Evolutionary conservation across 2,797 vertebrate species (phyloP).

Genomic region (Parauchenoglanis punctatus): DNA sequence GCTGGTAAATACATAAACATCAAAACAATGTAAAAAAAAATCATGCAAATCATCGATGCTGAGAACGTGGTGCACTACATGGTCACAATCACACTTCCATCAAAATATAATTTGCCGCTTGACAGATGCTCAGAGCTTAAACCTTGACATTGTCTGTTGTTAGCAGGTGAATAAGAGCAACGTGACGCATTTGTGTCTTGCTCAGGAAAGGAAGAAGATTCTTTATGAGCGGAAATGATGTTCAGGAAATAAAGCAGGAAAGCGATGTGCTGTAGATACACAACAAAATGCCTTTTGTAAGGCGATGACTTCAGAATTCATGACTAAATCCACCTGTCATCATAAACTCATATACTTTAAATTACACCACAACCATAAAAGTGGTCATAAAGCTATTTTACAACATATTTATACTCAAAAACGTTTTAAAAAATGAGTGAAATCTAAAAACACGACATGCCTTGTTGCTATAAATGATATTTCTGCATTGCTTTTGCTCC

Average conservation of each 20-base stretch:
- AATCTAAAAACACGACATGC: not conserved
- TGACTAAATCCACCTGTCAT: not conserved
- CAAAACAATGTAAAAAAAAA: slow-evolving; percentile 64
- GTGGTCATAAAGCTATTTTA: not conserved
- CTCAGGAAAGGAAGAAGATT: slow-evolving; percentile 57
- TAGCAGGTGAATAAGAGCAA: not conserved
- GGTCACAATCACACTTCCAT: slow-evolving; percentile 89
- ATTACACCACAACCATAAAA: not conserved
- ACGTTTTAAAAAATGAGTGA: not conserved
- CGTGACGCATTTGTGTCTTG: slow-evolving; percentile 24
- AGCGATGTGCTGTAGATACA: not conserved
- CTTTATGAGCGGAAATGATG: not conserved
- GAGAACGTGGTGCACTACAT: slow-evolving; percentile 70
- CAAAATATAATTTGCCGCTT: slow-evolving; percentile 85
- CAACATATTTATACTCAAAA: not conserved
- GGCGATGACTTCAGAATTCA: not conserved
- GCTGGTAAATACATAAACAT: slow-evolving; percentile 62
- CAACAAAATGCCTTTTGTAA: not conserved
- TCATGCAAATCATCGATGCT: slow-evolving; percentile 60
- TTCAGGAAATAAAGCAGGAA: slow-evolving; percentile 54
- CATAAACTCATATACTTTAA: not conserved
- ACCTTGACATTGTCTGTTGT: not conserved
- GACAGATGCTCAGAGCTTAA: not conserved
- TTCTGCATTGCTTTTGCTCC: not conserved
- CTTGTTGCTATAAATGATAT: not conserved